Percentiles rank a stretch among this genome's conserved stretches.
phyloP scores from a whole-genome alignment of 23 tunicate species.

The Oikopleura vanhoeffeni region DNA sequence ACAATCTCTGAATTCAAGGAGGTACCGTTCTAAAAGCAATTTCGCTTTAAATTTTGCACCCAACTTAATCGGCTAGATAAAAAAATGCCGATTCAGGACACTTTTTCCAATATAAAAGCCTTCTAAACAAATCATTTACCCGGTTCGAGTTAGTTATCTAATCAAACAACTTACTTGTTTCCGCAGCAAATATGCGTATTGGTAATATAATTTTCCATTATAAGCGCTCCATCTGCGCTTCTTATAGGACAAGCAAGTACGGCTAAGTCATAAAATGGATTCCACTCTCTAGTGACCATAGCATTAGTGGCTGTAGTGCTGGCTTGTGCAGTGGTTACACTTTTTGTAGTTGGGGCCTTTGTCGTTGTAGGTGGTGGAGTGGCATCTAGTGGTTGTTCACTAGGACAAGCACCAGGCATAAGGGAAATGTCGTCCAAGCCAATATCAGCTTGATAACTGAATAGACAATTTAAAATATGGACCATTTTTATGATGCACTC shows the following conservation, averaged over 20 bases:
- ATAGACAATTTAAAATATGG: no score
- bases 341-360: neutral
- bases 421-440: neutral
- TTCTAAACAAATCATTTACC: no score
- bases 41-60: no score
- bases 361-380: neutral
- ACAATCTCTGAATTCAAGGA: no score
- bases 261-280: neutral
- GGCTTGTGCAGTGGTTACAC: neutral
- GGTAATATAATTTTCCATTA: neutral
- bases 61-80: no score
- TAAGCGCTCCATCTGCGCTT: neutral
- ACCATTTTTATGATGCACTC: no score
- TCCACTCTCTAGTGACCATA: constrained; percentile 4
- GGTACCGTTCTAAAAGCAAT: no score
- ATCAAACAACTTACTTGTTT: neutral
- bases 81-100: no score
- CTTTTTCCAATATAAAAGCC: no score
- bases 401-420: neutral
- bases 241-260: neutral
- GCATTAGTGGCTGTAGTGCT: neutral
- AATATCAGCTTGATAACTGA: constrained; percentile 1
- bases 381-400: neutral
- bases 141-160: no score
- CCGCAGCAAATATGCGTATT: constrained; percentile 9